Conservation (phyloP, 2,113 vertebrate species). For the Ciconia boyciana region DNA sequence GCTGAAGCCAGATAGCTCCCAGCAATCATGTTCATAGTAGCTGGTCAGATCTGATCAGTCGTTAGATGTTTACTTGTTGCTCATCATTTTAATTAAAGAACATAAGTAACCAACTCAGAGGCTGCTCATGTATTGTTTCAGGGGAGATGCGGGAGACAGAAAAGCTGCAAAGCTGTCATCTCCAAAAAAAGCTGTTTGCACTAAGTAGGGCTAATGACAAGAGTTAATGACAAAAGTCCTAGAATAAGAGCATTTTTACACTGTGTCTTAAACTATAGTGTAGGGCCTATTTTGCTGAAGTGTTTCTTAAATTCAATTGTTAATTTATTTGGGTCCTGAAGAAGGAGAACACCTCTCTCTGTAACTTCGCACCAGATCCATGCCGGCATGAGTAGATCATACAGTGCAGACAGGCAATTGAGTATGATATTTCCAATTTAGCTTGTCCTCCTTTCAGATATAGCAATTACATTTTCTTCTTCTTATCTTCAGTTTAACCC, state of each 20-base stretch:
- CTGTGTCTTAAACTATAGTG: not conserved
- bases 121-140: not conserved
- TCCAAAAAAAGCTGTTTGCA: not conserved
- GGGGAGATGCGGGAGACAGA: not conserved
- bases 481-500: not conserved
- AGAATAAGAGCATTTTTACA: not conserved
- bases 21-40: not conserved
- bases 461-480: not conserved
- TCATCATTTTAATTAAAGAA: not conserved
- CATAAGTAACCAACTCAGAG: not conserved
- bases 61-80: not conserved
- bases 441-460: not conserved
- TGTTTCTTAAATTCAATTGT: not conserved
- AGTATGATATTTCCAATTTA: not conserved
- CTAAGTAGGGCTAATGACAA: not conserved
- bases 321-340: not conserved
- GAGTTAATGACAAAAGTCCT: not conserved
- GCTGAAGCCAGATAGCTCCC: not conserved
- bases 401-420: rapidly evolving
- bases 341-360: not conserved
- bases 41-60: not conserved
- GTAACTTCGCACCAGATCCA: not conserved
- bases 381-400: not conserved
- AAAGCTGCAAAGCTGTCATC: not conserved
- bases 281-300: not conserved